A percentile compares a stretch with the other conserved stretches of the same genome.
Conservation (phyloP, 1,140 invertebrate genomes). For the Drosophila jambulina region DNA sequence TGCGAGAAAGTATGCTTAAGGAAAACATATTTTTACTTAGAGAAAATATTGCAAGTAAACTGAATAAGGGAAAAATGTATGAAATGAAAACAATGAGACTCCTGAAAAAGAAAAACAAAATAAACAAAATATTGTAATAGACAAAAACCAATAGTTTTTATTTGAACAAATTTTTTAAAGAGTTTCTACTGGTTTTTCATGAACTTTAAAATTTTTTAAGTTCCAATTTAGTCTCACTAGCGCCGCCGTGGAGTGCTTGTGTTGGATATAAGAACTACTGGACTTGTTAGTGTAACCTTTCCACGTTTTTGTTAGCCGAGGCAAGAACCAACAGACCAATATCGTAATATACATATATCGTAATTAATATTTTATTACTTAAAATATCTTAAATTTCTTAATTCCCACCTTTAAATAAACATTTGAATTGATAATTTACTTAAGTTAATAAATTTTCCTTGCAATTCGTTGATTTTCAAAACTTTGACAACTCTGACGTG, state of each 20-base stretch:
- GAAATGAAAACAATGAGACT: conserved; percentile 81
- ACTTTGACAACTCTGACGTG: conserved; percentile 14
- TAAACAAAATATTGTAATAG: conserved; percentile 61
- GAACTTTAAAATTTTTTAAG: neutral
- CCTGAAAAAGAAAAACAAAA: conserved; percentile 64
- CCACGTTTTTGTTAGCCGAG: neutral
- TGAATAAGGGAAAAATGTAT: conserved; percentile 61
- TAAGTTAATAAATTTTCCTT: neutral
- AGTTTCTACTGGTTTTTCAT: neutral
- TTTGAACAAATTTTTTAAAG: neutral
- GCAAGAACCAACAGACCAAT: neutral
- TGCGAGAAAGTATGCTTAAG: conserved; percentile 28
- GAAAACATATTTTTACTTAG: conserved; percentile 77
- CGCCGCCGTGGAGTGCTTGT: neutral
- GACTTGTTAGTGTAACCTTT: neutral
- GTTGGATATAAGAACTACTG: neutral
- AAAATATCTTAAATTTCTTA: too few species aligned
- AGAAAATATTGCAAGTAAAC: conserved; percentile 67
- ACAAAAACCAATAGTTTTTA: conserved; percentile 27
- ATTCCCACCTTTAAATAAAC: neutral
- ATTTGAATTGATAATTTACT: neutral
- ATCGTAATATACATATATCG: conserved; percentile 14
- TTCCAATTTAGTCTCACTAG: neutral
- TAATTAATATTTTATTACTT: neutral
- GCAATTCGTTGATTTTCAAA: neutral